Base-by-base conservation (phyloP, 1,140 invertebrate species). In the Ceratina japonica region DNA sequence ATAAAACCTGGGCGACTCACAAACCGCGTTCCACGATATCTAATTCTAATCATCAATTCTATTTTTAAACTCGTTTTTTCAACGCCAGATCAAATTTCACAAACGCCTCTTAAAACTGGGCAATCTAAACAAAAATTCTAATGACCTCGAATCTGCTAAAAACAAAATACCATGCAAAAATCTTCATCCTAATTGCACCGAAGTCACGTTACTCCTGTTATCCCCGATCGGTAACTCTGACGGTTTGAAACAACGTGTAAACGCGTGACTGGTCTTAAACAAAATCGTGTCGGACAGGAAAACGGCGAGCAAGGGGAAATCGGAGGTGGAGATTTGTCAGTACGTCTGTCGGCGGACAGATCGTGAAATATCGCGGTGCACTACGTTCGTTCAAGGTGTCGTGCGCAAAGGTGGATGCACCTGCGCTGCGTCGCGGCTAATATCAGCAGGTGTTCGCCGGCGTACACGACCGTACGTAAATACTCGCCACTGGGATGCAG, bases 401-500 rank as follows among this genome's bases (percentile, higher is more conserved):
- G 82, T 51, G 76, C 7, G 80, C 76, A 54, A 76, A 80, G 74
- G 56, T 51, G 59, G 52, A 27, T 61, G 58, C 81, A 83, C 81
- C 81, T 81, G 81, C 79, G 56, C 27, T 66, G 81, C 79, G 56
- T 51, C 61, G 68, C 62, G n/a, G 68, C 20, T 77, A 81, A 78
- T 78, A 64, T 62, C 70, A 31, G 65, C 79, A 83, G 82, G 82
- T 83, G 82, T 72, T 49, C 66, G 22, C 16, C 16, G 54, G 51
- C 13, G 76, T 65, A 74, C 65, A 15, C 44, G 78, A 52, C 5
- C 54, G 8, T 63, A 54, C 44, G 62, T 58, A 62, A 68, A 62
- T 51, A 27, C 24, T 49, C 18, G 12, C 22, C 16, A 15, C 37
- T 49, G 18, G 56, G 44, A 24, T 54, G 77, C 78, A 63, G 59